Evolutionary conservation across 2,888 invertebrate species (phyloP).

Genomic region (Metacarcinus magister): DNA sequence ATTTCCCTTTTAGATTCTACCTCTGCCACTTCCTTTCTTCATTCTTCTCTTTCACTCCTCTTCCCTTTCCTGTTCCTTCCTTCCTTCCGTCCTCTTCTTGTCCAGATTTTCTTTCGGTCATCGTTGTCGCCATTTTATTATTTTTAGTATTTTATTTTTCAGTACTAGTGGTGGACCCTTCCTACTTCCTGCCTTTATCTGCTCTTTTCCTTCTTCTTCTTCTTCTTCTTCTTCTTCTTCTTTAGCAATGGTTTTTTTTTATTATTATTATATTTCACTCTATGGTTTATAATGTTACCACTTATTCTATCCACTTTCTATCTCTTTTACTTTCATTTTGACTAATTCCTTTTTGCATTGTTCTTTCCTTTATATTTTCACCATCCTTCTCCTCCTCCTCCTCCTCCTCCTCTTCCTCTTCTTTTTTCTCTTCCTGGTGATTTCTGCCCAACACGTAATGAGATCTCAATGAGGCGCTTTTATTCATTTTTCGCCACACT

Average conservation of each 20-base stretch:
- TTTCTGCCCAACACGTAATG: slow-evolving; percentile 64
- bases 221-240: too few relatives aligned
- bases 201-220: too few relatives aligned
- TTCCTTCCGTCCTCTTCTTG: not conserved
- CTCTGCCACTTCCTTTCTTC: too few relatives aligned
- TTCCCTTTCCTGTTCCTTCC: not conserved
- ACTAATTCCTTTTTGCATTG: not conserved
- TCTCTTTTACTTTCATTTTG: not conserved
- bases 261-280: too few relatives aligned
- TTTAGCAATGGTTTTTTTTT: too few relatives aligned
- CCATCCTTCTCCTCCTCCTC: too few relatives aligned
- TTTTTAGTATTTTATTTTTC: not conserved
- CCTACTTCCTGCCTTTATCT: too few relatives aligned
- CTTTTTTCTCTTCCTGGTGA: not conserved
- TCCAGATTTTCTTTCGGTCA: not conserved
- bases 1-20: not conserved
- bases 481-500: slow-evolving; percentile 39
- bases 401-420: not conserved
- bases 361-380: not conserved
- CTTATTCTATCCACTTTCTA: not conserved
- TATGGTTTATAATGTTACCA: too few relatives aligned
- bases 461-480: slow-evolving; percentile 50
- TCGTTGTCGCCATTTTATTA: not conserved
- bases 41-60: not conserved
- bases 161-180: too few relatives aligned